Conservation (phyloP, 2,888 invertebrate species). For the Agrotis ipsilon region DNA sequence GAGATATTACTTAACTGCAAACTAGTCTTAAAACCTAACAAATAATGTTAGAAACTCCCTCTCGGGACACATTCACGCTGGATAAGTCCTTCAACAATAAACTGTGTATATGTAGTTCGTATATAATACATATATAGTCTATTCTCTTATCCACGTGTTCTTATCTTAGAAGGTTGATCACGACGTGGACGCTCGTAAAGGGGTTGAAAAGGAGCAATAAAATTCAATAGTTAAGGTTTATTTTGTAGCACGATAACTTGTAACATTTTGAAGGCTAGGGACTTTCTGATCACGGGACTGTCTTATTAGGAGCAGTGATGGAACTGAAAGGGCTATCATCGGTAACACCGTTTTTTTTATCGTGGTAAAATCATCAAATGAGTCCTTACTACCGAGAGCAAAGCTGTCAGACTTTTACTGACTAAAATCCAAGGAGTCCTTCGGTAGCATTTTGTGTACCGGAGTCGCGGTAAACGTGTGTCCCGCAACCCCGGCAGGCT, state of each 20-base stretch:
- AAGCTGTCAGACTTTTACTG: no score
- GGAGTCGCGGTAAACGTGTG: no score
- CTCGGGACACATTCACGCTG: conserved; percentile 12
- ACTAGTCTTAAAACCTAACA: not conserved
- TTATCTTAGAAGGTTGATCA: conserved; percentile 50
- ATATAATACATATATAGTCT: conserved; percentile 7
- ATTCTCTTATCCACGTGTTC: conserved; percentile 34
- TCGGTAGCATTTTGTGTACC: no score
- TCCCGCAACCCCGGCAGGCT: no score
- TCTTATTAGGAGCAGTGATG: no score
- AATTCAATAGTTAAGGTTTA: conserved; percentile 14
- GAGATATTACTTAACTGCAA: not conserved
- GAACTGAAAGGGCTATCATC: no score
- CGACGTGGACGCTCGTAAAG: conserved; percentile 35
- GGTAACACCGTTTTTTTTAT: no score
- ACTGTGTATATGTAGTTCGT: conserved; percentile 5
- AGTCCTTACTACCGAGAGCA: no score
- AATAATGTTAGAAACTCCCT: not conserved
- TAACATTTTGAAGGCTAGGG: not conserved
- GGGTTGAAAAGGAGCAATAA: conserved; percentile 41
- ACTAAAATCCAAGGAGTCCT: no score
- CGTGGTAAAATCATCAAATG: no score
- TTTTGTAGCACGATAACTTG: conserved; percentile 14
- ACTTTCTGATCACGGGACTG: not conserved
- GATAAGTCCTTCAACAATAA: conserved; percentile 18